A percentile compares a stretch with the other conserved stretches of the same genome.
Evolutionary conservation across 2,888 invertebrate species (phyloP).

Genomic region (Microdon myrmicae): DNA sequence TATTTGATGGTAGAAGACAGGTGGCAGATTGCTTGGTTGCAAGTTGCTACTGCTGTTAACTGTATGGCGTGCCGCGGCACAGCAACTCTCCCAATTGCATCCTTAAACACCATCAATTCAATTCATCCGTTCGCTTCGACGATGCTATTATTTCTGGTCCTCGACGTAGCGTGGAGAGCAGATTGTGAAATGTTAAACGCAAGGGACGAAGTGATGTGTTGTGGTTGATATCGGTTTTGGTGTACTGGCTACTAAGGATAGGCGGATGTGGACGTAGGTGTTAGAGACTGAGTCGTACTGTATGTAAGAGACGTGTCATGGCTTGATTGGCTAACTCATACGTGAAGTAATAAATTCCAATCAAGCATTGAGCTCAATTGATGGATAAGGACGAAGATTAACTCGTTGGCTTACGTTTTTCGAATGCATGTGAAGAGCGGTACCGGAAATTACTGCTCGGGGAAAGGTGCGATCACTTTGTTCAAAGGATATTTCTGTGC

Average conservation of each 20-base stretch:
- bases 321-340: conserved; percentile 43
- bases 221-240: conserved; percentile 10
- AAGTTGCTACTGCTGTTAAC: conserved; percentile 22
- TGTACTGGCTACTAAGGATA: conserved; percentile 7
- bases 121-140: conserved; percentile 38
- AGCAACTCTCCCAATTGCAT: conserved; percentile 17
- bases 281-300: neutral
- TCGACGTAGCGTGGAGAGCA: conserved; percentile 22
- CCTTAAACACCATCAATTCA: conserved; percentile 44
- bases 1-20: conserved; percentile 48
- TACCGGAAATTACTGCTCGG: no score
- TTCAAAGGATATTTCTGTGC: no score
- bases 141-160: conserved; percentile 38
- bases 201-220: conserved; percentile 8
- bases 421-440: no score
- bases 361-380: conserved; percentile 36
- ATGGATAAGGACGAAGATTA: conserved; percentile 42
- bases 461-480: no score
- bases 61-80: conserved; percentile 1
- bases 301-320: conserved; percentile 11
- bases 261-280: conserved; percentile 1
- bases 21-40: conserved; percentile 36
- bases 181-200: conserved; percentile 31
- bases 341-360: conserved; percentile 49
- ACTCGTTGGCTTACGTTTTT: conserved; percentile 29